A percentile compares a stretch with the other conserved stretches of the same genome.
Evolutionary conservation across 1,140 invertebrate species (phyloP).

Genomic region (Potamilus streckersoni): DNA sequence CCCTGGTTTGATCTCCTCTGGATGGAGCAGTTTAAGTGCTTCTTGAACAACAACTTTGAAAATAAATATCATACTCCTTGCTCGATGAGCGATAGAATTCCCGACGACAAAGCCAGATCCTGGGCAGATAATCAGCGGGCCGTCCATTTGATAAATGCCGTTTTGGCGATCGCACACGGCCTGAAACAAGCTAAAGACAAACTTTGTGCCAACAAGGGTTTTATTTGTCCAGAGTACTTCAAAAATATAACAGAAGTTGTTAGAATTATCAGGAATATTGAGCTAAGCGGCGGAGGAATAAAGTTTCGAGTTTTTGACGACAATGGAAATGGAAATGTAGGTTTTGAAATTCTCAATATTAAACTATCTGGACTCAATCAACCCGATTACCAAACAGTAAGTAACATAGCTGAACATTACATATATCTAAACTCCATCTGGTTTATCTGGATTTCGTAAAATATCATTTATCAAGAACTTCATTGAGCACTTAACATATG

Average conservation of each 20-base stretch:
- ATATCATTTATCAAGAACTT: no score
- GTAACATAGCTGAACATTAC: no score
- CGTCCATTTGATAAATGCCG: constrained; percentile 50
- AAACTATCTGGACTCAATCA: constrained; percentile 18
- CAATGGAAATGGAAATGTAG: constrained; percentile 54
- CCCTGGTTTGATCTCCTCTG: constrained; percentile 56
- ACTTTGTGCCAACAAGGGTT: constrained; percentile 21
- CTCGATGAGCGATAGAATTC: constrained; percentile 19
- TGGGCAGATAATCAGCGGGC: constrained; percentile 46
- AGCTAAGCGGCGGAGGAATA: background rate
- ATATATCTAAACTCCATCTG: no score
- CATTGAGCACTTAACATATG: no score
- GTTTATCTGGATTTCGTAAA: no score
- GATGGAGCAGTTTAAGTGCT: constrained; percentile 50
- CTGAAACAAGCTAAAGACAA: constrained; percentile 30
- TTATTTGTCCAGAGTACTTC: constrained; percentile 31
- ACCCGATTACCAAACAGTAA: background rate
- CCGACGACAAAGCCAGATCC: constrained; percentile 18
- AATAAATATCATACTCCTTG: constrained; percentile 37
- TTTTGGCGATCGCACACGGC: constrained; percentile 43
- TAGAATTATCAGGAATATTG: constrained; percentile 15
- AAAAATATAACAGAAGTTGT: constrained; percentile 20
- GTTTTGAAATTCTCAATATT: constrained; percentile 53
- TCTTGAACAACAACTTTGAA: constrained; percentile 45
- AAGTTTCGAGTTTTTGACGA: constrained; percentile 43